Base-by-base conservation (phyloP, 2,888 invertebrate genomes). In the Synergus laeviventris region DNA sequence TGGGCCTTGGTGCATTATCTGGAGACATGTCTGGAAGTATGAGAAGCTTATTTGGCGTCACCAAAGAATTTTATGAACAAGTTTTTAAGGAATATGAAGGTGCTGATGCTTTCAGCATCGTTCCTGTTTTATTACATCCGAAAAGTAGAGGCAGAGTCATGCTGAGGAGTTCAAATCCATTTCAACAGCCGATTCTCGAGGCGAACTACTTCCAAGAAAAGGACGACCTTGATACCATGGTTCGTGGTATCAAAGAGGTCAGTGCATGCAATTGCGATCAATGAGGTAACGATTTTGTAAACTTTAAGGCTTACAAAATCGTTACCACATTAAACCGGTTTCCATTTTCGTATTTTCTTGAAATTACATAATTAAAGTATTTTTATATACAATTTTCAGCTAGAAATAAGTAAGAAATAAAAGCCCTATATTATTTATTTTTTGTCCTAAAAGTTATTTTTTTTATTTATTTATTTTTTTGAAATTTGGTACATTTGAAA, bases 161-260 rank as follows among this genome's bases (percentile, higher is more conserved):
- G 21, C 91, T 99, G 73, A 93, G 93, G 77, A 95, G 95, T 75
- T 91, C 92, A 0, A 94, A 96, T 91, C 96, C 97, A 0, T 91
- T 93, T 36, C 94, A 95, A 74, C 94, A 95, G 91, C 98, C 98
- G 0, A 91, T 93, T 75, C 94, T 98, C 86, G 93, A 96, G 73
- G 94, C 96, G 0, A 97, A 98, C 91, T 98, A 97, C 90, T 95
- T 97, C 88, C 92, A 94, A 75, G 91, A 95, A 85, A 93, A 93
- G 4, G 93, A 94, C 39, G 98, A 98, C 88, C 86, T 96, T n/a
- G 91, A 92, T 24, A 94, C 94, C 7, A 92, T 97, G 91, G 93
- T 96, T 14, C 95, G 95, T 88, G 97, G 96, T 59, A 93, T 95
- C 49, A 93, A 94, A 87, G 92, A 94, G 92, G 96, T 95, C 38